Percentiles rank a stretch among this genome's conserved stretches.
Evolutionary conservation across 1,140 invertebrate genomes (phyloP).

Genomic region (Heterodera carotae): DNA sequence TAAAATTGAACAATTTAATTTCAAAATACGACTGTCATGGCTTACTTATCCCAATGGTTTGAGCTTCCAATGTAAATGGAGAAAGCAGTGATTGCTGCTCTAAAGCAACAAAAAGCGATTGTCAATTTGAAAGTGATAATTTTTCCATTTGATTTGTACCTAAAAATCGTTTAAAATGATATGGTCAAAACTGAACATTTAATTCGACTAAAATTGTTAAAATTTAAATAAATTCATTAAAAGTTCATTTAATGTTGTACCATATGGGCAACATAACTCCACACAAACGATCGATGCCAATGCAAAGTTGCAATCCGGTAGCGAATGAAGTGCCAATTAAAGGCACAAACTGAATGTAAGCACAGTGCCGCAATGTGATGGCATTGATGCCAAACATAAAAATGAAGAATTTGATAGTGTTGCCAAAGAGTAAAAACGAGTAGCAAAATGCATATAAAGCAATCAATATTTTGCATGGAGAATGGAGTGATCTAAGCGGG

Average conservation of each 20-base stretch:
- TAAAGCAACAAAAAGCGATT: not conserved
- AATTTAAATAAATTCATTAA: too few species aligned
- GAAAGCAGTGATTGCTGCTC: not conserved
- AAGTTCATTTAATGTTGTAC: too few species aligned
- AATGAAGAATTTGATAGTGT: too few species aligned
- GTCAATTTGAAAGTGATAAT: not conserved
- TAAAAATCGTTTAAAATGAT: not conserved
- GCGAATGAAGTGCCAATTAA: not conserved
- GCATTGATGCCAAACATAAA: too few species aligned
- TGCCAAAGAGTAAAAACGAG: too few species aligned
- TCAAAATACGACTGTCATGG: not conserved
- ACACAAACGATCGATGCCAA: not conserved
- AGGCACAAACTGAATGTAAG: not conserved
- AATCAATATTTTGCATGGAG: too few species aligned
- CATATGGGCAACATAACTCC: not conserved
- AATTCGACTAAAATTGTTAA: too few species aligned
- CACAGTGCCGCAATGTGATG: too few species aligned
- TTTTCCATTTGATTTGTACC: not conserved
- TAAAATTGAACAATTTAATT: not conserved
- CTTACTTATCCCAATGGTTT: not conserved
- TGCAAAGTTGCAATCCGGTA: not conserved
- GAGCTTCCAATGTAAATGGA: not conserved
- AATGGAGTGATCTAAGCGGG: too few species aligned
- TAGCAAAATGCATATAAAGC: too few species aligned
- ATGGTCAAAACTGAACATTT: not conserved